Base-by-base conservation (phyloP, 2,113 vertebrate species). In the Felis chaus region DNA sequence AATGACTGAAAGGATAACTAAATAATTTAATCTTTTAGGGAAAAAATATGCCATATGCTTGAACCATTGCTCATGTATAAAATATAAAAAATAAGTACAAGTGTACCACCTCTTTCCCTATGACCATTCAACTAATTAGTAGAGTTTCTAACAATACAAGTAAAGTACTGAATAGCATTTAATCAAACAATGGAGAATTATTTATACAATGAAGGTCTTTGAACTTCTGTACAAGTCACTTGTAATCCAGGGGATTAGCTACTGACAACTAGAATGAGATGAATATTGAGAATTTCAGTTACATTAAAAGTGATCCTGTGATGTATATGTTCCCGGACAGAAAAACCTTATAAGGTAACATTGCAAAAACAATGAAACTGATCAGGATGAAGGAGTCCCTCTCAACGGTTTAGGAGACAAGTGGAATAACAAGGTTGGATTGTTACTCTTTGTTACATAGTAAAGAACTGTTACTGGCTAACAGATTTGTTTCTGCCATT, bases 401-500 rank as follows among this genome's bases (percentile, higher is more conserved):
- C 18, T 45, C 11, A 97, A 29, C 25, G 63, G 16, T 39, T 97
- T 86, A 68, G 50, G 2, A 86, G 50, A 80, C 2, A 93, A 39
- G 97, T 89, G n/a, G 18, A 96, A 71, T 41, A 95, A 71, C 45
- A 71, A 16, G 91, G 23, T 91, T 55, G 81, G 33, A 29, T 61
- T 21, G 83, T 33, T 15, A 83, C 13, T 82, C 36, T 78, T 78
- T 81, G 0, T 53, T 96, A 74, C 36, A 55, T 5, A 73, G 31
- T 31, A 50, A 36, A 81, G 23, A 94, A 89, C 23, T 0, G 0
- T 74, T 81, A 57, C 0, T 92, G 11, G 12, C 0, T 79, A 86
- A 97, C 1, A 95, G 63, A 84, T 97, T 92, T 97, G 10, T 95
- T 97, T 73, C 68, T 83, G 86, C 7, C 39, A 50, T 84, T 92